Conservation (phyloP, 2,888 invertebrate species). For the Tetrapedia diversipes region DNA sequence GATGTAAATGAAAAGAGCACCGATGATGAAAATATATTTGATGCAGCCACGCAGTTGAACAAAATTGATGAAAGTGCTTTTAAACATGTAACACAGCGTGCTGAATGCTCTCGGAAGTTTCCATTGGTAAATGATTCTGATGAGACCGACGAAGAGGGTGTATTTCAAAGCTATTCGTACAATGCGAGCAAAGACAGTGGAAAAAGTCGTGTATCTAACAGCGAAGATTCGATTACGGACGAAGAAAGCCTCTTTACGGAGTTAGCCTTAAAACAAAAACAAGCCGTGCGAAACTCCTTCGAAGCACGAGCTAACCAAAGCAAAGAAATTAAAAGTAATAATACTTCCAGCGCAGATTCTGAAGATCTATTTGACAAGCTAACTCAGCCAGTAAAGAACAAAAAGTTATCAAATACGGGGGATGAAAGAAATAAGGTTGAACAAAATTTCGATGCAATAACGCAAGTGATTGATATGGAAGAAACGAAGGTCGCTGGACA, state of each 20-base stretch:
- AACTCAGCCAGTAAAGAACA: constrained; percentile 39
- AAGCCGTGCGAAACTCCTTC: neutral
- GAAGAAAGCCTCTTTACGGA: constrained; percentile 44
- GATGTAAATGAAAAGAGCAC: constrained; percentile 7
- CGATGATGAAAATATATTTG: constrained; percentile 50
- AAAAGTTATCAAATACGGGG: neutral
- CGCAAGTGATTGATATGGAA: neutral
- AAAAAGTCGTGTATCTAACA: neutral
- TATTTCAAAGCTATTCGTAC: constrained; percentile 37
- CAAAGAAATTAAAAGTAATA: constrained; percentile 19
- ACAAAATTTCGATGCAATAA: neutral
- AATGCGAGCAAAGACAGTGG: neutral
- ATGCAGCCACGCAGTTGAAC: constrained; percentile 31
- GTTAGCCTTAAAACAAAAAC: constrained; percentile 16
- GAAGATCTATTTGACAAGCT: constrained; percentile 52
- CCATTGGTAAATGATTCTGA: constrained; percentile 34
- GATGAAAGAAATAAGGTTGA: neutral
- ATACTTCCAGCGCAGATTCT: constrained; percentile 42
- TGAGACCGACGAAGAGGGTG: constrained; percentile 49
- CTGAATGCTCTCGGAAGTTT: neutral
- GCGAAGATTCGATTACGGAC: constrained; percentile 47
- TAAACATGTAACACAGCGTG: constrained; percentile 35
- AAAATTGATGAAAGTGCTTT: constrained; percentile 17
- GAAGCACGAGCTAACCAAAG: neutral
- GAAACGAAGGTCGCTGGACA: no score